Evolutionary conservation across 1,140 invertebrate species (phyloP), one percentile per base, ranked within the genome.

Genomic region (Mycetomoellerius zeteki): DNA sequence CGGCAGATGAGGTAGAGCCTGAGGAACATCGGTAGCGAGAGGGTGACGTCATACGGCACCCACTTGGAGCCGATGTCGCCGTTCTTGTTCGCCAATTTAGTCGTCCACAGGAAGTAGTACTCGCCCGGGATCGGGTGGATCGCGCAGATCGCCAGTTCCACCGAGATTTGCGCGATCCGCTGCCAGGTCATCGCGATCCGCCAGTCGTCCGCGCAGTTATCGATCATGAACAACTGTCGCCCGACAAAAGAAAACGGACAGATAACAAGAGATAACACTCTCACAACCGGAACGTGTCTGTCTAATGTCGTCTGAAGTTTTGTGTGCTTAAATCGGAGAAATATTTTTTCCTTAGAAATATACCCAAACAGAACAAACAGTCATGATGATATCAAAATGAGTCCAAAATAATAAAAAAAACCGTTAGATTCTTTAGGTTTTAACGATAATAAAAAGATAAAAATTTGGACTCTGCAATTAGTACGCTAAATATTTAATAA

Each of bases 181-280:
- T 99, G 98, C 97, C 98, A 99, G 84, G 99, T 99, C 97, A 99
- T 99, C 88, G 99, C 99, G 96, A 99, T 99, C 94, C 99, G 97
- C 99, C 99, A 99, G 96, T 99, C 99, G 96, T 99, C 99, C 73
- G 99, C 99, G 96, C 99, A 99, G 96, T 99, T 99, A 97, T 99
- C 99, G 96, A 99, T 99, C 98, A 99, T 99, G 96, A 99, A 99
- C 96, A 99, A 97, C 99, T 99, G 96, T 58, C 96, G 96, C 92
- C 65, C 75, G 10, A 69, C 47, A 56, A 2, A 71, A 19, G 52
- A 75, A 19, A 67, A 75, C n/a, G 47, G 10, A 65, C 37, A 30
- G 64, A n/a, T 69, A 33, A 80, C 27, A 24, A 69, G n/a, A 14
- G 14, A 33, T 7, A 7, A 69, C 8, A 30, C 12, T 30, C 16